These are phyloP conservation scores for Nothobranchius kuhntae DNA, from an alignment of 2,113 vertebrate species.

Conservation along the genomic window DNA sequence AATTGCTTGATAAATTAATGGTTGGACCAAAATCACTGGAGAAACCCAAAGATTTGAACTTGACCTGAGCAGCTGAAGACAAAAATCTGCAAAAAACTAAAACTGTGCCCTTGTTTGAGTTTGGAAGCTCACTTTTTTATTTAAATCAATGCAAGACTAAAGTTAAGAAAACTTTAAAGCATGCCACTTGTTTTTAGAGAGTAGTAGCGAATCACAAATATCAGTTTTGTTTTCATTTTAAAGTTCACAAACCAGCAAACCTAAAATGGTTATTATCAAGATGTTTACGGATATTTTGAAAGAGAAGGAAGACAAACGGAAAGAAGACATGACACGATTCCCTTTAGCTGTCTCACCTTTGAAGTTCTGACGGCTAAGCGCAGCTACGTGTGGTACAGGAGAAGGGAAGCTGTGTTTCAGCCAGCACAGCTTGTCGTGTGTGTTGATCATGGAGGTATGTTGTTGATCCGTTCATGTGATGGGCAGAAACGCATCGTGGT, in stretches of 20 bases:
- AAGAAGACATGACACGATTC: constrained; percentile 9
- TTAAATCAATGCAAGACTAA: background rate
- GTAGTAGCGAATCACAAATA: background rate
- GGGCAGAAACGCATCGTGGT: constrained; percentile 26
- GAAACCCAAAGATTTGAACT: constrained; percentile 58
- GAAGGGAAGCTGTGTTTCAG: constrained; percentile 13
- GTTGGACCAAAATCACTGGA: constrained; percentile 58
- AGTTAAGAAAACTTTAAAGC: background rate
- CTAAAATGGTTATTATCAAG: background rate
- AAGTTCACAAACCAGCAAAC: background rate
- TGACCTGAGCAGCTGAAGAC: constrained; percentile 32
- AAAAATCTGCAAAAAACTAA: constrained; percentile 5
- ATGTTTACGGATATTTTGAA: background rate
- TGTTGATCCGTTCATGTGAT: constrained; percentile 24
- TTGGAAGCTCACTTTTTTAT: constrained; percentile 10
- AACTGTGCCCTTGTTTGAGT: constrained; percentile 33
- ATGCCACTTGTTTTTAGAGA: background rate
- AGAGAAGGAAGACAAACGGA: constrained; percentile 6
- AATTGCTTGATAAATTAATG: constrained; percentile 66
- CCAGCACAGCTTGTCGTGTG: constrained; percentile 28
- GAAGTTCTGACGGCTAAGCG: constrained; percentile 40
- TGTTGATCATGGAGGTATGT: constrained; percentile 38
- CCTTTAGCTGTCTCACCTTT: constrained; percentile 28
- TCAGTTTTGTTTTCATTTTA: background rate
- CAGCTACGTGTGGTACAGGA: constrained; percentile 20